Evolutionary conservation across 2,888 invertebrate species (phyloP).

Genomic region (Parnassius glacialis): DNA sequence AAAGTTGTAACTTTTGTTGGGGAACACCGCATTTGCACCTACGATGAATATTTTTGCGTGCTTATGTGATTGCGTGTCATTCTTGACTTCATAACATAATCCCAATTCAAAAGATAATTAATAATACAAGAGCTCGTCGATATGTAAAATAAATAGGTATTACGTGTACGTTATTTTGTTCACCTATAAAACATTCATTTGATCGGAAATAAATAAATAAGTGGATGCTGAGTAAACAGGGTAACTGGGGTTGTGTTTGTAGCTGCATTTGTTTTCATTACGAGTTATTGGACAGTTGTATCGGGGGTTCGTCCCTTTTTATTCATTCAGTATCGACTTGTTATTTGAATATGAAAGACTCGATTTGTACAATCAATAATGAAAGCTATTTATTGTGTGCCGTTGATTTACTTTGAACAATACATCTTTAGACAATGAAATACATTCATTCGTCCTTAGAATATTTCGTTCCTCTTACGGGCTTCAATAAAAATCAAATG

Average conservation of each 20-base stretch:
- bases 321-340: conserved; percentile 46
- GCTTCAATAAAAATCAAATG: conserved; percentile 3
- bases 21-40: too few relatives aligned
- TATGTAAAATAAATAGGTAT: conserved; percentile 12
- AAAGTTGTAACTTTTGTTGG: too few relatives aligned
- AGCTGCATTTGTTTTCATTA: conserved; percentile 69
- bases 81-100: too few relatives aligned
- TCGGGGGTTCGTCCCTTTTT: conserved; percentile 42
- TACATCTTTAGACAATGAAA: conserved; percentile 14
- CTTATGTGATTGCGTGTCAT: too few relatives aligned
- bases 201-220: conserved; percentile 53
- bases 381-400: conserved; percentile 21
- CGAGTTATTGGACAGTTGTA: conserved; percentile 59
- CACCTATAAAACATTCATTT: conserved; percentile 52
- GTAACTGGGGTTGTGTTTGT: conserved; percentile 59
- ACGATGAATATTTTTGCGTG: too few relatives aligned
- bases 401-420: conserved; percentile 10
- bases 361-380: conserved; percentile 28
- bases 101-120: too few relatives aligned
- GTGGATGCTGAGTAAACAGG: conserved; percentile 53
- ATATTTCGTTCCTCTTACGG: not conserved
- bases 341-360: conserved; percentile 39
- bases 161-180: conserved; percentile 36
- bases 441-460: conserved; percentile 1
- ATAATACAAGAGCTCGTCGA: not conserved